Percentiles rank a stretch among this genome's conserved stretches.
phyloP scores from a whole-genome alignment of 2,113 vertebrate genomes.

The Dipodomys ordii region DNA sequence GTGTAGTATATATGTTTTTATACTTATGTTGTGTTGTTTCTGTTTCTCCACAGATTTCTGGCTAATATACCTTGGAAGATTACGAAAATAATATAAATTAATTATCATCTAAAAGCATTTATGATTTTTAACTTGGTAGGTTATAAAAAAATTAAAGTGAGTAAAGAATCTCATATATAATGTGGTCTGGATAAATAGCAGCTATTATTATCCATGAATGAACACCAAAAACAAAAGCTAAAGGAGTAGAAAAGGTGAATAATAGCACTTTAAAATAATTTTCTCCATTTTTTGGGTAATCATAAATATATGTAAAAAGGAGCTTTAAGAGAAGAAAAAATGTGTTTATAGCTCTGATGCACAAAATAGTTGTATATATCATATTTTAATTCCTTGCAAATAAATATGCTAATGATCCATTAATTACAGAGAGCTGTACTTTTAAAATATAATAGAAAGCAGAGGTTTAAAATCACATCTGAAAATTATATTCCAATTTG shows the following conservation, averaged over 20 bases:
- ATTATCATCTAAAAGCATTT: conserved; percentile 46
- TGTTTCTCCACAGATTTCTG: background rate
- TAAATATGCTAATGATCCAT: conserved; percentile 7
- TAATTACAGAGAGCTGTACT: background rate
- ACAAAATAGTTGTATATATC: too few relatives aligned
- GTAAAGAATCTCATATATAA: background rate
- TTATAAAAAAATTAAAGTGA: conserved; percentile 12
- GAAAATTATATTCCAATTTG: conserved; percentile 39
- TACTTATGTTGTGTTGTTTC: background rate
- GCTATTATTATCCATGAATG: background rate
- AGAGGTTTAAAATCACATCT: background rate
- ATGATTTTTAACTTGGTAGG: conserved; percentile 42
- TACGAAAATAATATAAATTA: background rate
- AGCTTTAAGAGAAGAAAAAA: conserved; percentile 21
- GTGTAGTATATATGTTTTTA: background rate
- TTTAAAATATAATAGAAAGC: conserved; percentile 23
- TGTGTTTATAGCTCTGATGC: background rate
- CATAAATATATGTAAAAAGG: conserved; percentile 29
- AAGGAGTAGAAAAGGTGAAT: background rate
- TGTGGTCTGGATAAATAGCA: conserved; percentile 23
- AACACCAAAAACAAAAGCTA: background rate
- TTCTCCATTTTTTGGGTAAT: background rate
- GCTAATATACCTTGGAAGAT: background rate
- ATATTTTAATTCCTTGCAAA: conserved; percentile 46
- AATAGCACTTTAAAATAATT: conserved; percentile 19